Evolutionary conservation across 1,140 invertebrate genomes (phyloP).

Genomic region (Melanaphis sacchari): DNA sequence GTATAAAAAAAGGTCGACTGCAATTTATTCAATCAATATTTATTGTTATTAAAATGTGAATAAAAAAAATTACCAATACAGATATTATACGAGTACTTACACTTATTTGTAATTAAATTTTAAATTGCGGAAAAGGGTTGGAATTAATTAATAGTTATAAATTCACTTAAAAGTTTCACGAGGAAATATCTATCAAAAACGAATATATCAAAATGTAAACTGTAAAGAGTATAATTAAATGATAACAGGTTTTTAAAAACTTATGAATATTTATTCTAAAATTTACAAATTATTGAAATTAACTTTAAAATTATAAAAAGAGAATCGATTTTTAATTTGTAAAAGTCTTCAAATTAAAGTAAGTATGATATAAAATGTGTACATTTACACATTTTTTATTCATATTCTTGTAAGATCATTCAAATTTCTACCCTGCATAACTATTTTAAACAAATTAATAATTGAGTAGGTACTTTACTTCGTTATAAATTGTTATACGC

Average conservation of each 20-base stretch:
- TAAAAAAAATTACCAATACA: background rate
- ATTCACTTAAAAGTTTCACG: background rate
- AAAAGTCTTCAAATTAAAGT: background rate
- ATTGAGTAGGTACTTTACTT: slow-evolving; percentile 1
- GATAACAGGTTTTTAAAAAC: background rate
- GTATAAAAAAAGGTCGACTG: background rate
- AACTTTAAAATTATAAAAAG: background rate
- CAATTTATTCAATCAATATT: slow-evolving; percentile 24
- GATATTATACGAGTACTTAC: background rate
- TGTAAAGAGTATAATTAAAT: background rate
- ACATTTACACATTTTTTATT: background rate
- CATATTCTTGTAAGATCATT: background rate
- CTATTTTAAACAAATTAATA: slow-evolving; percentile 7
- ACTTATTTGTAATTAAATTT: slow-evolving; percentile 19
- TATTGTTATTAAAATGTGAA: background rate
- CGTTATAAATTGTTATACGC: background rate
- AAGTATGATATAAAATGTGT: background rate
- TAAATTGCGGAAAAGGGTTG: background rate
- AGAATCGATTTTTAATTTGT: background rate
- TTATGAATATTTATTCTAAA: background rate
- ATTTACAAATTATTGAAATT: background rate
- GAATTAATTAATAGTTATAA: background rate
- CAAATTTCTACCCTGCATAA: background rate
- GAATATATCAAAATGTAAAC: background rate
- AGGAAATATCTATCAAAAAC: background rate